Evolutionary conservation across 2,888 invertebrate species (phyloP).

Genomic region (Spisula solida): DNA sequence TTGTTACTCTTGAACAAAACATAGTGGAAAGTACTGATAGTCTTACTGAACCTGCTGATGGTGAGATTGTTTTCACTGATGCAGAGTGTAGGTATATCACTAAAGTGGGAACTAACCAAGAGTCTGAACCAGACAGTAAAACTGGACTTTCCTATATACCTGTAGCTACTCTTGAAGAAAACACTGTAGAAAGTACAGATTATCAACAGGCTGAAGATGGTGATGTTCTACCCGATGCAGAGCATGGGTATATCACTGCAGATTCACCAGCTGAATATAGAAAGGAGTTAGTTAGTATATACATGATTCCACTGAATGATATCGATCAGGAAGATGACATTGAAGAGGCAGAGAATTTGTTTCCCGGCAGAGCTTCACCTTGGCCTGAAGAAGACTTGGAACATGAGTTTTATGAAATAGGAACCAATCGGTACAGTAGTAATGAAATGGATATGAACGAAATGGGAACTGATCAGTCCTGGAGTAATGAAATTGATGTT

Average conservation of each 20-base stretch:
- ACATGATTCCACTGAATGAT: conserved; percentile 54
- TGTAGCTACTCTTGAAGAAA: too few species aligned
- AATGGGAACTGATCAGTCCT: not conserved
- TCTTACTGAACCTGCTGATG: not conserved
- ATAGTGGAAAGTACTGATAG: not conserved
- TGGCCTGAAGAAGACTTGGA: conserved; percentile 32
- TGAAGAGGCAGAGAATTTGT: not conserved
- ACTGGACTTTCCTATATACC: too few species aligned
- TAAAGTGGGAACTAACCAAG: too few species aligned
- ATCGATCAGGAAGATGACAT: conserved; percentile 27
- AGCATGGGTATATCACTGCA: not conserved
- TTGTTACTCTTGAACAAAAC: not conserved
- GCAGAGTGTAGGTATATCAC: too few species aligned
- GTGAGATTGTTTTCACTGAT: not conserved
- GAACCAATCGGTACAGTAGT: not conserved
- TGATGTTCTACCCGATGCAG: not conserved
- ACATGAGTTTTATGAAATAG: conserved; percentile 8
- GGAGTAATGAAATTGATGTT: not conserved
- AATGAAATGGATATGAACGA: not conserved
- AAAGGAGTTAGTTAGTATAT: conserved; percentile 52
- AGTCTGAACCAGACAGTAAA: too few species aligned
- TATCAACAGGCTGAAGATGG: not conserved
- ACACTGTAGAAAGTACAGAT: not conserved
- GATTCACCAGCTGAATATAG: not conserved
- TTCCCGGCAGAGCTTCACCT: conserved; percentile 38